Base-by-base conservation (phyloP, 2,113 vertebrate species). In the Pelmatolapia mariae region DNA sequence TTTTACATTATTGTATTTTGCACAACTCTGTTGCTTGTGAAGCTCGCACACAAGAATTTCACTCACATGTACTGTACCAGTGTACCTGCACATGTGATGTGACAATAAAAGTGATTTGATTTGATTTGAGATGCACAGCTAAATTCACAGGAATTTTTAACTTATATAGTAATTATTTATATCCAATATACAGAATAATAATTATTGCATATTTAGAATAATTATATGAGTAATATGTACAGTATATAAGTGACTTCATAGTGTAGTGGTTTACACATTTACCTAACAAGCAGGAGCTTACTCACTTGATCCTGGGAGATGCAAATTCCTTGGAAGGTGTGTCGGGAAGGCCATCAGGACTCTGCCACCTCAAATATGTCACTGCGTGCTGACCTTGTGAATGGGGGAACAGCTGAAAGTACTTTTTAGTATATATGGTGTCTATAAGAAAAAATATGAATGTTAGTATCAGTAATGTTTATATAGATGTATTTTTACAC, bases 161-260 rank as follows among this genome's bases (percentile, higher is more conserved):
- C 38, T 16, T 71, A 0, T 24, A 2, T 43, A 71, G 38, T 10
- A 71, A 71, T 43, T 22, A 24, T 68, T 61, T 33, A 33, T 33
- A 19, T 33, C 0, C 57, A 19, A 0, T 61, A 33, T 33, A 19
- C 2, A 0, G 26, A 61, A 33, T 61, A 61, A 61, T 61, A 33
- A 36, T 7, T 7, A 15, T 15, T 40, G 36, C 33, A 40, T 40
- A 24, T 40, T 40, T 3, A 40, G 4, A 22, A 40, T 40, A 68
- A 22, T 22, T 68, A 68, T 22, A 2, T 0, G 1, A 71, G 36
- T 43, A 71, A 71, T 71, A 43, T 71, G 13, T 43, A 71, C n/a
- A 71, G 38, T 71, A 43, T 6, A 71, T 1, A 68, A 1, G 19
- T 40, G 33, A n/a, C 31, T 36, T 36, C 1, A 66, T 66, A 66